phyloP scores from a whole-genome alignment of 2,888 invertebrate species.

The Drosophila setosimentum region DNA sequence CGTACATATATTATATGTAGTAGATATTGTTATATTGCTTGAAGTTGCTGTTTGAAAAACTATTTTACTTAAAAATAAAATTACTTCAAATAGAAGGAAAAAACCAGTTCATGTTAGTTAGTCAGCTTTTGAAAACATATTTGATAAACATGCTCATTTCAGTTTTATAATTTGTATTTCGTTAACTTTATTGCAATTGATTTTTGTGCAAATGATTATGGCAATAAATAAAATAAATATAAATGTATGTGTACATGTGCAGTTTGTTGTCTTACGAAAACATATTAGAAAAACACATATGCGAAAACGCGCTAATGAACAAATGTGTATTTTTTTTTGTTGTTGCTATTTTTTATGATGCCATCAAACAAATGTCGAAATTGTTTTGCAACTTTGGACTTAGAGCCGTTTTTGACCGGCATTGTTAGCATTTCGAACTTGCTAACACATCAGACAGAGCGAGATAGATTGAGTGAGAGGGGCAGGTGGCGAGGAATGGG shows the following conservation, averaged over 20 bases:
- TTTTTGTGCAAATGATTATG: not conserved
- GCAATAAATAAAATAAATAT: not conserved
- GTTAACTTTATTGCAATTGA: not conserved
- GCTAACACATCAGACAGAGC: not conserved
- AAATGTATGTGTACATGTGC: slow-evolving; percentile 1
- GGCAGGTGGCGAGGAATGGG: not conserved
- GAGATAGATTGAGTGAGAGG: not conserved
- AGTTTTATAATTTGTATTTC: not conserved
- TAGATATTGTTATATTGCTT: not conserved
- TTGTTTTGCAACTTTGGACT: slow-evolving; percentile 62
- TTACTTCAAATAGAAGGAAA: not conserved
- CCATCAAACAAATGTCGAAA: slow-evolving; percentile 45
- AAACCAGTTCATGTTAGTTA: no score
- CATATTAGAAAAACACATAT: not conserved
- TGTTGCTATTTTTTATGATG: slow-evolving; percentile 22
- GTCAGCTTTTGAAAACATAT: not conserved
- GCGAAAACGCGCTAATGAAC: slow-evolving; percentile 27
- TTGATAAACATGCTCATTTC: not conserved
- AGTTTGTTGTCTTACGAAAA: not conserved
- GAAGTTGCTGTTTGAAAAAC: not conserved
- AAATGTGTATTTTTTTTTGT: slow-evolving; percentile 17
- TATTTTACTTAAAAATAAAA: not conserved
- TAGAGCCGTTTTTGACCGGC: slow-evolving; percentile 41
- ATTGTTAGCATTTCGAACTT: slow-evolving; percentile 47
- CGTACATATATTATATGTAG: not conserved